Percentiles rank a stretch among this genome's conserved stretches.
phyloP scores from a whole-genome alignment of 2,113 vertebrate genomes.

The Shinisaurus crocodilurus region DNA sequence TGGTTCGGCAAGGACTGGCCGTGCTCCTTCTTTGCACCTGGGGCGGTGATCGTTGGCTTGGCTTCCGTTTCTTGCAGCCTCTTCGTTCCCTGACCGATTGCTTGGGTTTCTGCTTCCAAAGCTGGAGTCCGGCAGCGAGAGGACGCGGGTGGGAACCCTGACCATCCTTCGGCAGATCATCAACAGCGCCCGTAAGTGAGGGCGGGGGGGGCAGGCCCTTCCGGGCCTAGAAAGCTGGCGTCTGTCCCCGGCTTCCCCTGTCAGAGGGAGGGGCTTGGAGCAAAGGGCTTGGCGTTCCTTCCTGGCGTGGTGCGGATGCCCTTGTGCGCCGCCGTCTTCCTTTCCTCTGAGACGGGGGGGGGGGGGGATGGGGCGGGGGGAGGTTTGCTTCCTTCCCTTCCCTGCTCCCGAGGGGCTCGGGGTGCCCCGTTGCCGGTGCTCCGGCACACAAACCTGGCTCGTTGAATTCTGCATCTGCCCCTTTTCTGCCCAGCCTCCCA shows the following conservation, averaged over 20 bases:
- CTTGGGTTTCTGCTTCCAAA: slow-evolving; percentile 90
- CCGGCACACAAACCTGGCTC: neutral
- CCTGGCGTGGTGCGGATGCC: no score
- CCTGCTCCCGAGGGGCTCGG: neutral
- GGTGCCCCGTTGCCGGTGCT: no score
- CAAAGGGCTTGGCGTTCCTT: no score
- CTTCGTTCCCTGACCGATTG: slow-evolving; percentile 85
- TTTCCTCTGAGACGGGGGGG: no score
- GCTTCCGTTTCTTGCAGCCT: slow-evolving; percentile 70
- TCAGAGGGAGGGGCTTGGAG: no score
- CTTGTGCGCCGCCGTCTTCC: no score
- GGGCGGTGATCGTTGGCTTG: fast-evolving
- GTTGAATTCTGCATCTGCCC: no score
- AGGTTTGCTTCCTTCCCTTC: neutral
- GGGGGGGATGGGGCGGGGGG: neutral
- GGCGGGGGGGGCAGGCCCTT: no score
- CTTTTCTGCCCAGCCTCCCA: slow-evolving; percentile 79
- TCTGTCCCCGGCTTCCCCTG: no score
- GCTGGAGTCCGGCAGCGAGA: slow-evolving; percentile 86
- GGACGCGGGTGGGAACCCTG: slow-evolving; percentile 86
- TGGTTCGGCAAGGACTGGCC: neutral
- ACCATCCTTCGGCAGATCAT: slow-evolving; percentile 90
- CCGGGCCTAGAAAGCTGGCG: no score
- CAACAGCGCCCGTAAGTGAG: slow-evolving; percentile 84
- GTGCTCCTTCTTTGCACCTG: fast-evolving